phyloP scores from a whole-genome alignment of 2,888 invertebrate species.

The Hemicrepidius hirtus region DNA sequence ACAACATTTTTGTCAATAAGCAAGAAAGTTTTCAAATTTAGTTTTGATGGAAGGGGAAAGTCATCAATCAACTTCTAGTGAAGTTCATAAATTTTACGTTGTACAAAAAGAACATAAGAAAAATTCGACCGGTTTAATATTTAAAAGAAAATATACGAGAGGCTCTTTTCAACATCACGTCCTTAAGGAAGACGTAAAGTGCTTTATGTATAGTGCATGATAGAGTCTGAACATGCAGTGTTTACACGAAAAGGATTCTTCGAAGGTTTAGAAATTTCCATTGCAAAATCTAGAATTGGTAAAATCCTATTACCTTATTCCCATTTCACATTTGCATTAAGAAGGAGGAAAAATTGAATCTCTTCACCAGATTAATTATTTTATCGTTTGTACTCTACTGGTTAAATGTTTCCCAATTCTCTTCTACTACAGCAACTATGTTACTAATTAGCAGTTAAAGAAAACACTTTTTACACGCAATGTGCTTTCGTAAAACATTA shows the following conservation, averaged over 20 bases:
- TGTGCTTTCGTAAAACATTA: too few relatives aligned
- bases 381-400: too few relatives aligned
- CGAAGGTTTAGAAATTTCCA: background rate
- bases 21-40: constrained; percentile 6
- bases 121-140: constrained; percentile 18
- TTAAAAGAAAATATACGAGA: constrained; percentile 24
- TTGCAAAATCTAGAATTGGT: too few relatives aligned
- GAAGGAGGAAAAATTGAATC: too few relatives aligned
- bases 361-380: too few relatives aligned
- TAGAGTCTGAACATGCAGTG: constrained; percentile 1
- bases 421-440: too few relatives aligned
- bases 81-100: constrained; percentile 24
- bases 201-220: constrained; percentile 18
- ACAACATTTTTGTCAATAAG: constrained; percentile 9
- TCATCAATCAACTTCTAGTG: constrained; percentile 12
- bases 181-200: constrained; percentile 7
- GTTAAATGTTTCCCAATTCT: too few relatives aligned
- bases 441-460: too few relatives aligned
- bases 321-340: background rate
- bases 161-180: background rate
- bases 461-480: too few relatives aligned
- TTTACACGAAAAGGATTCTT: constrained; percentile 14
- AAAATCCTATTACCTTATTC: background rate
- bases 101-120: constrained; percentile 1
- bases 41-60: background rate